Evolutionary conservation across 2,113 vertebrate species (phyloP), one percentile per base, ranked within the genome.

Genomic region (Grantiella picta): DNA sequence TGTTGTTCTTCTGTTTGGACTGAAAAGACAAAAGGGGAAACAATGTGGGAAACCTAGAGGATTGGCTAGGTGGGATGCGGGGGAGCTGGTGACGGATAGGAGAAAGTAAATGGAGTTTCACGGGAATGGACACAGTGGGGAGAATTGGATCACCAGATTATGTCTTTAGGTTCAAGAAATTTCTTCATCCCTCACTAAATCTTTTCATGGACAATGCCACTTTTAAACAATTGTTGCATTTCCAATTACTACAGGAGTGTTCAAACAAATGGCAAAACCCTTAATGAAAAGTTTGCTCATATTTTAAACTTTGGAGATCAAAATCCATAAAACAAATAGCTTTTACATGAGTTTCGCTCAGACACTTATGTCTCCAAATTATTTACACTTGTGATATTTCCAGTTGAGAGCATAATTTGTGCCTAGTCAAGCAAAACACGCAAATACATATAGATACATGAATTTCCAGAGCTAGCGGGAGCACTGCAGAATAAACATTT

Each of bases 221-320:
- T 98, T 98, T 98, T 98, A 98, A 98, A 98, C 98, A 98, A 98
- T 98, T 98, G 98, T 98, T 98, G 98, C 98, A 98, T 98, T 98
- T 98, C 98, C 98, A 98, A 98, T 98, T 98, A 98, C 97, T 97
- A 95, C 97, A 98, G 96, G 97, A 97, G 97, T 97, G 97, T 97
- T 98, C 98, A 98, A 98, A 98, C 97, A 98, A 98, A 98, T 97
- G 97, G 96, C 94, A 96, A 93, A 97, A 94, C 95, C 96, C 97
- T 96, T 96, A 94, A 90, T 93, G 97, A 98, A 98, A 98, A 98
- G 97, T 98, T 97, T 98, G 97, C 97, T 98, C 97, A 97, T 98
- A 98, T 98, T 98, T 98, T 97, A 97, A 97, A 98, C 95, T 97
- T 73, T 40, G 91, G 96, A 96, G 97, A 97, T 98, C 97, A 97